These are phyloP conservation scores for Apocheima hispidaria DNA, from an alignment of 2,888 invertebrate genomes.

Conservation along the genomic window DNA sequence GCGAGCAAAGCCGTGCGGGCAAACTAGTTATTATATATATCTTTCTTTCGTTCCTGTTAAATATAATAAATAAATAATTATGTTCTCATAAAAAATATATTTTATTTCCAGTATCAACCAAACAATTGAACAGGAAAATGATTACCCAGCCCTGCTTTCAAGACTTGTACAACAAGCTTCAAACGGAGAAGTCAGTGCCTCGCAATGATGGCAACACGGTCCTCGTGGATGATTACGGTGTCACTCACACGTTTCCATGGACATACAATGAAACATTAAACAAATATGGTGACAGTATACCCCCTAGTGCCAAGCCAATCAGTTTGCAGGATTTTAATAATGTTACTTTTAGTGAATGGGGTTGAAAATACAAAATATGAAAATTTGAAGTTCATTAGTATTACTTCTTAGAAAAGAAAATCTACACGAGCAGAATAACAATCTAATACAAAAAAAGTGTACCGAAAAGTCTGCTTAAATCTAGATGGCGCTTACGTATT, in stretches of 20 bases:
- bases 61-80: no score
- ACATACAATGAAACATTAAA: conserved; percentile 80
- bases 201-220: conserved; percentile 53
- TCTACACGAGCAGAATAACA: no score
- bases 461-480: no score
- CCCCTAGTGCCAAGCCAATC: conserved; percentile 87
- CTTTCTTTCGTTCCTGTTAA: no score
- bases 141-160: conserved; percentile 61
- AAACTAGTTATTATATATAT: no score
- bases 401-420: no score
- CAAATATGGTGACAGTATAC: conserved; percentile 79
- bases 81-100: neutral
- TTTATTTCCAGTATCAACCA: conserved; percentile 63
- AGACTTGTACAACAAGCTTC: conserved; percentile 68
- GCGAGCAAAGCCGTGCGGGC: no score
- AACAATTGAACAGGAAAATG: conserved; percentile 45
- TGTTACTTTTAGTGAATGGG: conserved; percentile 85
- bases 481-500: no score
- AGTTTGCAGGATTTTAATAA: conserved; percentile 81
- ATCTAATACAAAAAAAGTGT: no score
- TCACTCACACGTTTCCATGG: conserved; percentile 84
- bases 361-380: conserved; percentile 50
- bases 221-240: conserved; percentile 66
- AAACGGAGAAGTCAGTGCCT: conserved; percentile 56
- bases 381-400: no score